Percentiles rank a stretch among this genome's conserved stretches.
These are phyloP conservation scores for Oxycera nigricornis DNA, from an alignment of 2,888 invertebrate genomes.

Conservation along the genomic window DNA sequence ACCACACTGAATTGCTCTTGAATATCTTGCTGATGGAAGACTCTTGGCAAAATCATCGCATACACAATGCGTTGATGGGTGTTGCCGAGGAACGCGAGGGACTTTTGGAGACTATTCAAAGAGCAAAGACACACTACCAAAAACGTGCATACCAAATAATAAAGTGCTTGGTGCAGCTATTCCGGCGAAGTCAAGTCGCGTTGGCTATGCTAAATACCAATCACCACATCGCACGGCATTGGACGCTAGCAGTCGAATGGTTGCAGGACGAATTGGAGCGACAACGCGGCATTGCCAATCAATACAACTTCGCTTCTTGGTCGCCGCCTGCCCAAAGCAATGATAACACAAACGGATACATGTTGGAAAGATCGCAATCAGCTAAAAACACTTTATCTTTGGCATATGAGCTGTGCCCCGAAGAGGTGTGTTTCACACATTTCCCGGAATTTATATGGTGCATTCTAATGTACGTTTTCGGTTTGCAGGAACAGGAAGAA, in stretches of 20 bases:
- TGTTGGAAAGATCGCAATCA: conserved; percentile 91
- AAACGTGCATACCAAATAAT: conserved; percentile 97
- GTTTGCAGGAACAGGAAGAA: conserved; percentile 59
- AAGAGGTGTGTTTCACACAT: too few relatives aligned
- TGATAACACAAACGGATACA: conserved; percentile 93
- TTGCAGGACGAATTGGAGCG: conserved; percentile 90
- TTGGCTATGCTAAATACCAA: conserved; percentile 80
- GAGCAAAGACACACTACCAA: conserved; percentile 93
- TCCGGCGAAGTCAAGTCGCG: conserved; percentile 83
- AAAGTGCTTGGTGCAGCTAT: conserved; percentile 90
- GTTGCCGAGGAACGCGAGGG: conserved; percentile 86
- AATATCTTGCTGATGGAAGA: conserved; percentile 90
- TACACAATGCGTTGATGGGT: conserved; percentile 92
- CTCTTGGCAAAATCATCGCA: conserved; percentile 94
- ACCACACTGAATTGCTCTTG: conserved; percentile 88
- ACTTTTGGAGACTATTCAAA: conserved; percentile 88
- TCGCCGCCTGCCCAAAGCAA: conserved; percentile 94
- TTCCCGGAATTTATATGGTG: not conserved
- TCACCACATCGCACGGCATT: conserved; percentile 82
- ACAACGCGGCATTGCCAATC: conserved; percentile 66
- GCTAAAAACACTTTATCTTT: conserved; percentile 86
- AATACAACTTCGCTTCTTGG: conserved; percentile 90
- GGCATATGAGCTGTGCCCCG: conserved; percentile 78
- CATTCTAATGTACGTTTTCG: conserved; percentile 19
- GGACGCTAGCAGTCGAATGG: conserved; percentile 91